These are phyloP conservation scores for Rhynchomys soricoides DNA, from an alignment of 2,113 vertebrate species.

Conservation along the genomic window DNA sequence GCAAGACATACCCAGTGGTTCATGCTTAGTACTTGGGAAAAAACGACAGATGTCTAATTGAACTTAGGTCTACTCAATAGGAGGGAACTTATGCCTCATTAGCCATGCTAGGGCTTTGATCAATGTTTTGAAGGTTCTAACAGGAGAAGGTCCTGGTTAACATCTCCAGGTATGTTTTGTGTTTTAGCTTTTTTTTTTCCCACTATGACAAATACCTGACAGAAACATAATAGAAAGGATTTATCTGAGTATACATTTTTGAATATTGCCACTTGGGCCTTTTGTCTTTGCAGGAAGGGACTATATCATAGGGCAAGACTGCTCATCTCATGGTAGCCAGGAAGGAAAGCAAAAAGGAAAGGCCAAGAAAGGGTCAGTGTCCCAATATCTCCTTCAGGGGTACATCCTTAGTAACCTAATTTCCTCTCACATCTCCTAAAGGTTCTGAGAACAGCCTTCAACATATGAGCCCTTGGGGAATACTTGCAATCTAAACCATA, in stretches of 20 bases:
- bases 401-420: neutral
- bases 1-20: neutral
- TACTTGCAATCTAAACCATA: neutral
- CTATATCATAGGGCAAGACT: neutral
- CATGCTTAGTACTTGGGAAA: neutral
- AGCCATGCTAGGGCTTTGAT: neutral
- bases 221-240: neutral
- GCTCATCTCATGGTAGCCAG: neutral
- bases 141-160: slow-evolving; percentile 22
- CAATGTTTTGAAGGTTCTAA: slow-evolving; percentile 55
- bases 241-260: neutral
- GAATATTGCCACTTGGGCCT: neutral
- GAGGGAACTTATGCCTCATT: neutral
- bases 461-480: neutral
- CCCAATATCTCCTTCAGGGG: too few species aligned
- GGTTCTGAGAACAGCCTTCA: neutral
- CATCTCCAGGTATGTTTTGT: neutral
- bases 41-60: neutral
- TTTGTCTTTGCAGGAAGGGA: neutral
- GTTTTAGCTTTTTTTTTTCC: neutral
- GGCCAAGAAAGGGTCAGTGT: neutral
- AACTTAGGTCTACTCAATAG: neutral
- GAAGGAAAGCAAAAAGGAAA: neutral
- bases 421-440: neutral
- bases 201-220: neutral